Percentiles rank a stretch among this genome's conserved stretches.
Conservation (phyloP, 2,113 vertebrate species). For the Menidia beryllina region DNA sequence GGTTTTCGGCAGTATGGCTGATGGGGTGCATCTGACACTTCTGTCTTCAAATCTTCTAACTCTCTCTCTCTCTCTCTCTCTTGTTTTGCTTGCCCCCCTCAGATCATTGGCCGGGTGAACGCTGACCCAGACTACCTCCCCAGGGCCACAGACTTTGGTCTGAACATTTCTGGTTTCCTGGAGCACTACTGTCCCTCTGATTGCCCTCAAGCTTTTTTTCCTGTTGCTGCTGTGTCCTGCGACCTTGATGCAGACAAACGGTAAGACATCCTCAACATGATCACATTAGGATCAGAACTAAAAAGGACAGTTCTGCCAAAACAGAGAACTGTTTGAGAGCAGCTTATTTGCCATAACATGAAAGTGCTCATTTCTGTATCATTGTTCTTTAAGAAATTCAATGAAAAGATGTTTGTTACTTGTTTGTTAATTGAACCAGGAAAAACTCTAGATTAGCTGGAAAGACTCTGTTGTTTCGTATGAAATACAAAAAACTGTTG, state of each 20-base stretch:
- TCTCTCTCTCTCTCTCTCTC: conserved; percentile 15
- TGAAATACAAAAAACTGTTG: background rate
- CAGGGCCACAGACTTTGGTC: conserved; percentile 92
- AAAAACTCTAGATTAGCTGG: background rate
- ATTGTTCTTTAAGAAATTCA: background rate
- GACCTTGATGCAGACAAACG: conserved; percentile 95
- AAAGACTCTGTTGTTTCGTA: background rate
- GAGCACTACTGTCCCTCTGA: conserved; percentile 90
- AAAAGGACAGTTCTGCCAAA: conserved; percentile 8
- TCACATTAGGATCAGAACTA: background rate
- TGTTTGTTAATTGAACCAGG: background rate
- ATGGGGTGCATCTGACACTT: conserved; percentile 16
- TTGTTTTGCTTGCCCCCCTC: conserved; percentile 9
- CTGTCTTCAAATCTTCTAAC: conserved; percentile 7
- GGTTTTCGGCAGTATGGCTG: conserved; percentile 24
- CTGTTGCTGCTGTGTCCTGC: conserved; percentile 92
- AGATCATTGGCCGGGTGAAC: conserved; percentile 96
- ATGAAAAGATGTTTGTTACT: background rate
- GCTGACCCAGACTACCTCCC: conserved; percentile 97
- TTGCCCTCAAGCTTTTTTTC: conserved; percentile 93
- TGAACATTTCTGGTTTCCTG: conserved; percentile 93
- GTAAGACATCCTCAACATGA: conserved; percentile 74
- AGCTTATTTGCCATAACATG: background rate
- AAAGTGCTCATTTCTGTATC: background rate
- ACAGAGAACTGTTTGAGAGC: background rate